Percentiles rank a stretch among this genome's conserved stretches.
phyloP scores from a whole-genome alignment of 2,888 invertebrate genomes.

The Pterostichus niger region DNA sequence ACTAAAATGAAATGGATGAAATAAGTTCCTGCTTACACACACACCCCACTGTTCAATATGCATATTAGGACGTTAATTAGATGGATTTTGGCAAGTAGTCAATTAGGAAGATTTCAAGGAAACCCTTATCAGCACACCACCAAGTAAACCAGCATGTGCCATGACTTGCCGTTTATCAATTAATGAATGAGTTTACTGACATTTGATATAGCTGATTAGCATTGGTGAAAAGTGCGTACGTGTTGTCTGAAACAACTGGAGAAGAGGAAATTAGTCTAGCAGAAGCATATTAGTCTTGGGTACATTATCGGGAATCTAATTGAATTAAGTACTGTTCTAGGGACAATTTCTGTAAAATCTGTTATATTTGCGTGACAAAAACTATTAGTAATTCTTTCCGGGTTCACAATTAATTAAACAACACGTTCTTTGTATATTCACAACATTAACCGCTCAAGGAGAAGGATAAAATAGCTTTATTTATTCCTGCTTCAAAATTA shows the following conservation, averaged over 20 bases:
- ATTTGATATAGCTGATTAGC: constrained; percentile 48
- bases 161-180: constrained; percentile 35
- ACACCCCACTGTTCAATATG: not conserved
- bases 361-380: not conserved
- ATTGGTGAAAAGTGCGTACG: constrained; percentile 27
- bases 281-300: constrained; percentile 5
- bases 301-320: constrained; percentile 23
- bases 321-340: not conserved
- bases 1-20: not conserved
- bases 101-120: constrained; percentile 39
- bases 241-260: constrained; percentile 35
- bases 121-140: constrained; percentile 21
- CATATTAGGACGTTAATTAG: constrained; percentile 21
- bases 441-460: no score
- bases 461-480: no score
- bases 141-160: constrained; percentile 8
- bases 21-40: not conserved
- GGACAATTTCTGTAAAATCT: not conserved
- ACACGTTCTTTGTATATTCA: no score
- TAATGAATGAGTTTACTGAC: constrained; percentile 53
- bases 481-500: no score
- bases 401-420: not conserved
- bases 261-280: constrained; percentile 32
- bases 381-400: not conserved
- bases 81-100: constrained; percentile 13